Conservation (phyloP, 1,140 invertebrate species). For the Ladona fulva region DNA sequence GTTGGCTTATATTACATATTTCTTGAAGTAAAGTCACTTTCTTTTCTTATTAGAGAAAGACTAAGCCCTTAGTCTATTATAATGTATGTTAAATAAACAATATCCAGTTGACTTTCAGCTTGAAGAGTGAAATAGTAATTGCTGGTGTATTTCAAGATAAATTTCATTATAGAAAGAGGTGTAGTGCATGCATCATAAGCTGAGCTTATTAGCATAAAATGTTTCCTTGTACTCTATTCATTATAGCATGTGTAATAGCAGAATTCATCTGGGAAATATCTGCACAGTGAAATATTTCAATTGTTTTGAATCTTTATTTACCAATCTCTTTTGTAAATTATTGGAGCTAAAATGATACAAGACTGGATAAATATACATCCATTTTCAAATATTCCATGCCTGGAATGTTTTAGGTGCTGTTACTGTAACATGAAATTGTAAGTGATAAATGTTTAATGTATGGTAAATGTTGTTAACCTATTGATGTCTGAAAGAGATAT, state of each 20-base stretch:
- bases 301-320: no score
- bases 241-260: no score
- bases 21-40: no score
- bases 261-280: no score
- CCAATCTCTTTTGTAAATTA: no score
- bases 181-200: not conserved
- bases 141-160: constrained; percentile 4
- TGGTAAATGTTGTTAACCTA: not conserved
- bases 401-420: not conserved
- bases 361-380: not conserved
- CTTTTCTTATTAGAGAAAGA: no score
- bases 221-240: not conserved
- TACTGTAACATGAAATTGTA: not conserved
- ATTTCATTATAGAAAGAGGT: not conserved
- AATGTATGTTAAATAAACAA: no score
- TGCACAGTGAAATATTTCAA: no score
- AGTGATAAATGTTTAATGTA: not conserved
- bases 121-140: not conserved
- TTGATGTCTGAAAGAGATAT: not conserved
- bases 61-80: no score
- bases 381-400: not conserved
- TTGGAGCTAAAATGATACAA: not conserved
- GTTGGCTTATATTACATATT: no score
- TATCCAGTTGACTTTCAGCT: no score
- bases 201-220: not conserved